Evolutionary conservation across 2,113 vertebrate species (phyloP), one percentile per base, ranked within the genome.

Genomic region (Vireo altiloquus): DNA sequence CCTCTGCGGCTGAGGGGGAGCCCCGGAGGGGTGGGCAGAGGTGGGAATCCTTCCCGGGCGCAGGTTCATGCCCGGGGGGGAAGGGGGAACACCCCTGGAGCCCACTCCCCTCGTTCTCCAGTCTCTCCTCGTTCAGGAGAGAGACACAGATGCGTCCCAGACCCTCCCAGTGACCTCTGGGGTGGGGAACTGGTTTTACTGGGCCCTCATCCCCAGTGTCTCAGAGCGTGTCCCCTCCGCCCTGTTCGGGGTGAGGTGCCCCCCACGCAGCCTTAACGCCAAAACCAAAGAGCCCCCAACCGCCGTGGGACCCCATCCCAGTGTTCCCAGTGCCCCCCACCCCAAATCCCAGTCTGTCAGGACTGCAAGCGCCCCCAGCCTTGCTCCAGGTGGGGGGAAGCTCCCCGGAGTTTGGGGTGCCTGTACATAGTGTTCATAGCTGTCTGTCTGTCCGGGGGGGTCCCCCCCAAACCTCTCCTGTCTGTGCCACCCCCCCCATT

Each of bases 281-380:
- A 0, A 96, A 96, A 91, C 96, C 96, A 96, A 96, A 96, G 95
- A 95, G 64, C 19, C n/a, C 24, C n/a, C n/a, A 1, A 1, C 23
- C 16, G 25, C 2, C 6, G 5, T 4, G 90, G 86, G 92, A 71
- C 50, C 54, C 81, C 77, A 5, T 53, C 64, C 70, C 46, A 4
- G 2, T 2, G 22, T n/a, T 53, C 54, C 77, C 59, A 12, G 2
- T 30, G 64, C 4, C 37, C 9, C 21, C 28, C 11, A 10, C 3
- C 28, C 52, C 27, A 31, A 13, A 44, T 28, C 66, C 83, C 40
- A 1, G 27, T 35, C 44, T 28, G 27, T 13, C 60, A 4, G 7
- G 87, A 53, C 54, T 53, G 82, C 27, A 59, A 81, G 20, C 12
- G 4, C 24, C 25, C 53, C 24, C 19, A 21, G 5, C 20, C 54